Evolutionary conservation across 2,113 vertebrate genomes (phyloP).

Genomic region (Aptenodytes patagonicus): DNA sequence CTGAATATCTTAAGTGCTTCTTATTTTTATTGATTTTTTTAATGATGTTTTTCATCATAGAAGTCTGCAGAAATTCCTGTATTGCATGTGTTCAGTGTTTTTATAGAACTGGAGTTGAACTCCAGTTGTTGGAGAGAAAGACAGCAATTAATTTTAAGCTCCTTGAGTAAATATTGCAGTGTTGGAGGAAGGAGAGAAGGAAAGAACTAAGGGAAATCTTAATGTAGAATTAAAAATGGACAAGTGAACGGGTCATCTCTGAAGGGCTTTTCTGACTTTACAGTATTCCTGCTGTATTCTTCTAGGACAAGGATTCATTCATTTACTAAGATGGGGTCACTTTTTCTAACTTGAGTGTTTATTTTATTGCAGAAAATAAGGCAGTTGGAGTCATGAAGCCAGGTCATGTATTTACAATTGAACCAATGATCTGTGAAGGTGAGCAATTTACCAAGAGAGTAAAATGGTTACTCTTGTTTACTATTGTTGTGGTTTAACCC

Average conservation of each 20-base stretch:
- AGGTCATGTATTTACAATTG: slow-evolving; percentile 97
- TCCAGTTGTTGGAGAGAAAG: background rate
- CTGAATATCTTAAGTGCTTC: background rate
- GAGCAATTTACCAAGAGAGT: slow-evolving; percentile 9
- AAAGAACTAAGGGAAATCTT: background rate
- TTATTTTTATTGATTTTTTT: background rate
- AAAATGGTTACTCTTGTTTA: background rate
- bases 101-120: background rate
- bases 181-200: background rate
- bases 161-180: background rate
- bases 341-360: background rate
- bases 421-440: slow-evolving; percentile 99
- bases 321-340: background rate
- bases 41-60: background rate
- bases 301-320: background rate
- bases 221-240: background rate
- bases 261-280: background rate
- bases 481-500: no score
- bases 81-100: background rate
- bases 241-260: background rate
- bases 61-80: background rate
- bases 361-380: slow-evolving; percentile 91
- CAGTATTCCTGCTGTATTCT: background rate
- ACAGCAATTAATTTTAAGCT: background rate
- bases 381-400: slow-evolving; percentile 98